A percentile compares a stretch with the other conserved stretches of the same genome.
Conservation (phyloP, 1,140 invertebrate species). For the Sinella curviseta region DNA sequence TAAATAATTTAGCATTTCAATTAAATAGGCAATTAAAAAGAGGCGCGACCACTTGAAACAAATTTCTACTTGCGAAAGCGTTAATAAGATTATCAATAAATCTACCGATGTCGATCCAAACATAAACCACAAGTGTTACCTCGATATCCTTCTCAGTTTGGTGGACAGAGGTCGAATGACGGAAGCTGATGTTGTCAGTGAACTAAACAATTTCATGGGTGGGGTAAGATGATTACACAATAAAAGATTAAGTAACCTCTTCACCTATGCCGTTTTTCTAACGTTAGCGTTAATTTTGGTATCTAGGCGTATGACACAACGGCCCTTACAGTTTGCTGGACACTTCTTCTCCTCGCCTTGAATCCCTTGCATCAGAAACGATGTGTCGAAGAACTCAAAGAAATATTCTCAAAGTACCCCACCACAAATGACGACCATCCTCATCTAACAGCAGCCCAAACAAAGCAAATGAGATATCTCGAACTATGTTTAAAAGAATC, state of each 20-base stretch:
- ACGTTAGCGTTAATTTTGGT: no score
- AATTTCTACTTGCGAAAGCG: no score
- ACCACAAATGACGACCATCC: neutral
- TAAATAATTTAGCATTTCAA: no score
- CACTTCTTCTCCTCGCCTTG: conserved; percentile 2
- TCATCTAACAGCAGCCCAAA: neutral
- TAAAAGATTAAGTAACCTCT: no score
- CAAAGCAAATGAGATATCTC: neutral
- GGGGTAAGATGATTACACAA: neutral
- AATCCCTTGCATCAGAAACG: neutral
- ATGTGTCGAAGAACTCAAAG: neutral
- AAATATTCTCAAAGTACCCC: neutral
- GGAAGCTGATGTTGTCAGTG: conserved; percentile 4
- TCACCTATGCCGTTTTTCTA: no score
- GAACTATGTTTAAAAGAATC: conserved; percentile 24
- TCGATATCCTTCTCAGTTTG: neutral
- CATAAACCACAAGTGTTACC: neutral
- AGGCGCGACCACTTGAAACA: neutral
- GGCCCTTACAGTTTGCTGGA: conserved; percentile 2
- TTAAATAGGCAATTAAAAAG: neutral
- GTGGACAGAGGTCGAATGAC: neutral
- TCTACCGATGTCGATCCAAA: neutral
- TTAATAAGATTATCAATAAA: neutral
- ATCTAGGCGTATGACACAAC: conserved; percentile 3
- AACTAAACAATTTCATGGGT: conserved; percentile 14